Evolutionary conservation across 92 coral and sea anemone species (phyloP).

Genomic region (Blastomussa wellsi): DNA sequence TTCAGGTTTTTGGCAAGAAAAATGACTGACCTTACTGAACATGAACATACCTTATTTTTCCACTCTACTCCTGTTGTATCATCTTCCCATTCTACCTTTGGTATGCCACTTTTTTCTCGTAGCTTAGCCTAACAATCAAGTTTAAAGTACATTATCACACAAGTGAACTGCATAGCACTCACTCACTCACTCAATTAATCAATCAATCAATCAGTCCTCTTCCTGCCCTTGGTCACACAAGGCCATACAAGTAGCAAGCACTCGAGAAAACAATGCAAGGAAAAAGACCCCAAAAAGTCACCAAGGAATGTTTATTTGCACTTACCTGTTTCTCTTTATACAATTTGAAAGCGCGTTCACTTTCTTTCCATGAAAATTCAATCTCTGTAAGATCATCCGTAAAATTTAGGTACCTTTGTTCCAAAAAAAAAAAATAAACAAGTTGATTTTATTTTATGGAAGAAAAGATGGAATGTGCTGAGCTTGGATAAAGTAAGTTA

Average conservation of each 20-base stretch:
- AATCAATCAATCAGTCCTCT: too few species aligned
- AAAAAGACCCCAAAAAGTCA: neutral
- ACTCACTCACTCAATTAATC: too few species aligned
- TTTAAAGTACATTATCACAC: neutral
- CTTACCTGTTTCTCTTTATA: constrained; percentile 61
- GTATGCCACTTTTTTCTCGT: constrained; percentile 52
- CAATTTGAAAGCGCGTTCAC: constrained; percentile 50
- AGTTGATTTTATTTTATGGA: too few species aligned
- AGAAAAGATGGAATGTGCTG: neutral
- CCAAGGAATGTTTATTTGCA: neutral
- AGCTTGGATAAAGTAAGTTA: neutral
- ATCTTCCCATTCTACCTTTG: constrained; percentile 59
- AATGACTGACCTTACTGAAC: too few species aligned
- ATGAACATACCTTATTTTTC: constrained; percentile 25
- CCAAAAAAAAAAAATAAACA: neutral
- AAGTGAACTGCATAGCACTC: neutral
- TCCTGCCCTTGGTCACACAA: too few species aligned
- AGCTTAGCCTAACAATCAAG: constrained; percentile 40
- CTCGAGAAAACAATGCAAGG: neutral
- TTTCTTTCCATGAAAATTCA: constrained; percentile 56
- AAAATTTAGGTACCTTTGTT: constrained; percentile 48
- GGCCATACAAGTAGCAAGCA: neutral
- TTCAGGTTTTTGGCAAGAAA: too few species aligned
- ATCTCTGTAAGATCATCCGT: constrained; percentile 61
- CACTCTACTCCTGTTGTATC: constrained; percentile 33